Base-by-base conservation (phyloP, 2,888 invertebrate genomes). In the Drosophila percnosoma region DNA sequence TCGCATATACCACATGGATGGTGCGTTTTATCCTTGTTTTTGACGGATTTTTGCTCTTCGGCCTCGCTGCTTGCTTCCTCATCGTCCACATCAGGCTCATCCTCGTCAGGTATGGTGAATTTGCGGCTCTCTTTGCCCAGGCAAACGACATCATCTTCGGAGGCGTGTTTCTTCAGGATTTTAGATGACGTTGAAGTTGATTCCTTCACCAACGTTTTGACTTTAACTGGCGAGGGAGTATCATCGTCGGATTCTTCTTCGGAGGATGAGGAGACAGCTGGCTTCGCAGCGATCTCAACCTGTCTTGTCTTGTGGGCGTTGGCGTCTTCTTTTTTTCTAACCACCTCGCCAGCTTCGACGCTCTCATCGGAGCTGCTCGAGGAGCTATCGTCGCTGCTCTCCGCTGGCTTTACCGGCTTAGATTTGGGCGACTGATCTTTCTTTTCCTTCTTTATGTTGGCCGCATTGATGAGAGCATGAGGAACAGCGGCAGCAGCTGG, bases 61-160 rank as follows among this genome's bases (percentile, higher is more conserved):
- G 33, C 33, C 0, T 70, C 79, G 18, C 65, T 72, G 49, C 60
- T 75, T 3, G 61, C 55, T 3, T 66, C 64, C 3, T 59, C 57
- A 4, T 58, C 64, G 10, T 49, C 36, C 4, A 65, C 61, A 4
- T 48, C 31, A 4, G 63, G 34, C 2, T 73, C 74, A 15, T 83
- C 88, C 15, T 92, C 91, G 54, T 91, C 92, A 4, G 90, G 87
- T 18, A 92, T 78, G 2, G 75, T 66, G 52, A 77, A 89, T 34
- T 83, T 81, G 1, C 82, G 87, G 18, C 79, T 83, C 7, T 81
- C 48, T 29, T 83, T 76, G 2, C 92, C 92, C 38, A 93, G 63
- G 36, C 92, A 93, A 7, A 93, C 83, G 8, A 92, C 92, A 63
- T 93, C 92, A 18, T 92, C 91, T 55, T 91, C 91, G 0, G 70